Percentiles rank a stretch among this genome's conserved stretches.
Evolutionary conservation across 1,140 invertebrate genomes (phyloP).

Genomic region (Protaetia brevitarsis): DNA sequence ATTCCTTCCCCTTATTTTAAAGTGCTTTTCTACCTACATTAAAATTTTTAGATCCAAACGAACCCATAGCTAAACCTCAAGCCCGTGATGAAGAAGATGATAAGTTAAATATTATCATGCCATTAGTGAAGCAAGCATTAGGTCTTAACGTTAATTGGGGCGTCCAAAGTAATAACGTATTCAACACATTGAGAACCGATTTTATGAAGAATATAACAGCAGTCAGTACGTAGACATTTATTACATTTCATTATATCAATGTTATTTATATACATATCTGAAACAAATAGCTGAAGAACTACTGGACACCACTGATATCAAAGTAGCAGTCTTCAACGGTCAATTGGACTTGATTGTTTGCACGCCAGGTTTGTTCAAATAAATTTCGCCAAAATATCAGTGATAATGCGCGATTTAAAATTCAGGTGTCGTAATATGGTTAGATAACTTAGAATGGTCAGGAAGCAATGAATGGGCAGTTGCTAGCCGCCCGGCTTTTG

Average conservation of each 20-base stretch:
- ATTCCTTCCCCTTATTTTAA: background rate
- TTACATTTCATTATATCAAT: too few species aligned
- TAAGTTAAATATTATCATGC: conserved; percentile 62
- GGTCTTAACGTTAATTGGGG: conserved; percentile 66
- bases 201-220: conserved; percentile 83
- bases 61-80: too few species aligned
- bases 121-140: conserved; percentile 61
- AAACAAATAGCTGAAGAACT: conserved; percentile 62
- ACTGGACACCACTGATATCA: conserved; percentile 66
- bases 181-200: conserved; percentile 60
- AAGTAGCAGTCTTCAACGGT: conserved; percentile 67
- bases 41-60: conserved; percentile 19
- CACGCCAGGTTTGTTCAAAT: conserved; percentile 56
- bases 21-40: background rate
- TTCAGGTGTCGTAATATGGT: conserved; percentile 66
- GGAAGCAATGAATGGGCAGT: conserved; percentile 43
- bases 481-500: conserved; percentile 21
- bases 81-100: conserved; percentile 39
- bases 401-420: too few species aligned
- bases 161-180: conserved; percentile 59
- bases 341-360: conserved; percentile 71
- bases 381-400: background rate
- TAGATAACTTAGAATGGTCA: conserved; percentile 66
- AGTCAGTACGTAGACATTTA: conserved; percentile 58
- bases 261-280: background rate